phyloP scores from a whole-genome alignment of 2,797 vertebrate species.

The Antennarius maculatus region DNA sequence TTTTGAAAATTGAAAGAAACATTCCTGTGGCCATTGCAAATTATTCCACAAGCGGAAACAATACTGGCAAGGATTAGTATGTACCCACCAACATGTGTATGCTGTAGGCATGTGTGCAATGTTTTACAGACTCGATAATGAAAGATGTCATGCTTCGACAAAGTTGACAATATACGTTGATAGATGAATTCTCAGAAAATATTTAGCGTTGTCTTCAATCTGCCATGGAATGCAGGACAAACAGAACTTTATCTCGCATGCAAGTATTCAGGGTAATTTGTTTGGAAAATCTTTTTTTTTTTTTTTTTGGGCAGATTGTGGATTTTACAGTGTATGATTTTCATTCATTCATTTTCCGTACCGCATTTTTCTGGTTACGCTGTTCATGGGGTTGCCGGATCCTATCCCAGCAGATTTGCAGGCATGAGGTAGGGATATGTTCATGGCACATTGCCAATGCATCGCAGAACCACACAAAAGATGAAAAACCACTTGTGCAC shows the following conservation, averaged over 20 bases:
- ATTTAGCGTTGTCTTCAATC: not conserved
- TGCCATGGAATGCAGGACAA: not conserved
- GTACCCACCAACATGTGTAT: not conserved
- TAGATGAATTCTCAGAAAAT: too few relatives aligned
- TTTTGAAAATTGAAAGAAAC: not conserved
- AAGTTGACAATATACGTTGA: too few relatives aligned
- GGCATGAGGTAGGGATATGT: too few relatives aligned
- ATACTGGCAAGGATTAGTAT: not conserved
- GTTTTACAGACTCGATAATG: constrained; percentile 1
- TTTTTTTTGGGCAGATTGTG: too few relatives aligned
- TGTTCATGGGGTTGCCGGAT: too few relatives aligned
- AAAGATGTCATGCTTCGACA: not conserved
- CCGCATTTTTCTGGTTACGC: too few relatives aligned
- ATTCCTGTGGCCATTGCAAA: not conserved
- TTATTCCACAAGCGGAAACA: not conserved
- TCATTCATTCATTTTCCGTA: too few relatives aligned
- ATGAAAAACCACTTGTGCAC: too few relatives aligned
- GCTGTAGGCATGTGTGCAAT: not conserved
- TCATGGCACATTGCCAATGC: too few relatives aligned
- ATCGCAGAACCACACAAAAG: too few relatives aligned
- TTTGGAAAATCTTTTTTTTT: not conserved
- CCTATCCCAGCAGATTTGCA: too few relatives aligned
- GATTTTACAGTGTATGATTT: too few relatives aligned
- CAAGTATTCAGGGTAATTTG: not conserved
- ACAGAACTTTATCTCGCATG: not conserved